Evolutionary conservation across 2,113 vertebrate species (phyloP).

Genomic region (Parus major): DNA sequence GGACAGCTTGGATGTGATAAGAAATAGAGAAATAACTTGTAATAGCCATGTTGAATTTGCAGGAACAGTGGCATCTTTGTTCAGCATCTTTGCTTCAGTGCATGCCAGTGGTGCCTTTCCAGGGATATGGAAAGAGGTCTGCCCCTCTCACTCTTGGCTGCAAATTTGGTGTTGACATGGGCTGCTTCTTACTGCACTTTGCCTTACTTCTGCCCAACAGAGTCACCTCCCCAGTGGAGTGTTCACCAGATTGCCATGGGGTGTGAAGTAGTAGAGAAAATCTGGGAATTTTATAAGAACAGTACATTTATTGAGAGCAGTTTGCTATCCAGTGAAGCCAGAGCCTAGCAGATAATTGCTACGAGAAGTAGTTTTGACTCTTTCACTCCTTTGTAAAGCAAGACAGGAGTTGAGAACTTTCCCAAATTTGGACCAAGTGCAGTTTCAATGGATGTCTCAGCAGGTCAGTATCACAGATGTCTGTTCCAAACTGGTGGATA

Average conservation of each 20-base stretch:
- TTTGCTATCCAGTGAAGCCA: neutral
- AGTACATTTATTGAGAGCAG: neutral
- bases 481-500: neutral
- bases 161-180: rapidly evolving
- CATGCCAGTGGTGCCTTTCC: neutral
- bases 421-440: neutral
- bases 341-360: neutral
- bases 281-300: neutral
- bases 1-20: neutral
- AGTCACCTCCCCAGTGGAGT: neutral
- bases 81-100: neutral
- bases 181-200: neutral
- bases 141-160: neutral
- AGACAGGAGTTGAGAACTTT: neutral
- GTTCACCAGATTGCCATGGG: neutral
- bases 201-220: neutral
- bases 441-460: neutral
- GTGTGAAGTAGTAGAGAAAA: neutral
- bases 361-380: neutral
- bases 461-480: neutral
- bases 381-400: neutral
- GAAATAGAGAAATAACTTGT: neutral
- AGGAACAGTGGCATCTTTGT: neutral
- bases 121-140: neutral
- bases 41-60: neutral